Evolutionary conservation across 2,797 vertebrate species (phyloP).

Genomic region (Galagoides demidoff): DNA sequence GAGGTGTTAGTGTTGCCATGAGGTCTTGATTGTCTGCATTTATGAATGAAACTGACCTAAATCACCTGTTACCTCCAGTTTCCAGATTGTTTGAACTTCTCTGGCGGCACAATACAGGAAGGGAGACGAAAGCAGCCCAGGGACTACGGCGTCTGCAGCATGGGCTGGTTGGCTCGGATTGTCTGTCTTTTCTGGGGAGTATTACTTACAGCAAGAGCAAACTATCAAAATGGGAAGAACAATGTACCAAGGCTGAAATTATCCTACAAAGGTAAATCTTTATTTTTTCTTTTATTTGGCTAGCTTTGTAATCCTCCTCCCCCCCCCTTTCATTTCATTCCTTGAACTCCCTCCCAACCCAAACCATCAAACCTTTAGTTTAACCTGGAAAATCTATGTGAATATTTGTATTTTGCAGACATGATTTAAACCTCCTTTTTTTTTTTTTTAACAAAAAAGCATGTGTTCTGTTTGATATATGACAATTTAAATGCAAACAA

Average conservation of each 20-base stretch:
- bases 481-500: constrained; percentile 86
- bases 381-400: constrained; percentile 45
- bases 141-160: constrained; percentile 88
- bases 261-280: constrained; percentile 95
- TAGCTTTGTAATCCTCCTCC: constrained; percentile 54
- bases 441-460: no score
- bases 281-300: constrained; percentile 58
- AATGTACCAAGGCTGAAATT: constrained; percentile 96
- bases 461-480: constrained; percentile 66
- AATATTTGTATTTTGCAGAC: not conserved
- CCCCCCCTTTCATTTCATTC: not conserved
- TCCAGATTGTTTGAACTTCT: constrained; percentile 86
- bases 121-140: constrained; percentile 85
- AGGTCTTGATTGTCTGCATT: constrained; percentile 77
- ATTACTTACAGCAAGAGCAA: constrained; percentile 87
- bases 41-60: constrained; percentile 87
- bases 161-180: constrained; percentile 93
- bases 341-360: constrained; percentile 69
- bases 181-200: constrained; percentile 91
- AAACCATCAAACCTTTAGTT: constrained; percentile 66
- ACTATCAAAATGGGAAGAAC: constrained; percentile 92
- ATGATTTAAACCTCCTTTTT: constrained; percentile 63
- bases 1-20: constrained; percentile 88
- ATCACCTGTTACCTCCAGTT: constrained; percentile 91
- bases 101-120: constrained; percentile 85